Evolutionary conservation across 2,113 vertebrate species (phyloP), one percentile per base, ranked within the genome.

Genomic region (Nibea coibor): DNA sequence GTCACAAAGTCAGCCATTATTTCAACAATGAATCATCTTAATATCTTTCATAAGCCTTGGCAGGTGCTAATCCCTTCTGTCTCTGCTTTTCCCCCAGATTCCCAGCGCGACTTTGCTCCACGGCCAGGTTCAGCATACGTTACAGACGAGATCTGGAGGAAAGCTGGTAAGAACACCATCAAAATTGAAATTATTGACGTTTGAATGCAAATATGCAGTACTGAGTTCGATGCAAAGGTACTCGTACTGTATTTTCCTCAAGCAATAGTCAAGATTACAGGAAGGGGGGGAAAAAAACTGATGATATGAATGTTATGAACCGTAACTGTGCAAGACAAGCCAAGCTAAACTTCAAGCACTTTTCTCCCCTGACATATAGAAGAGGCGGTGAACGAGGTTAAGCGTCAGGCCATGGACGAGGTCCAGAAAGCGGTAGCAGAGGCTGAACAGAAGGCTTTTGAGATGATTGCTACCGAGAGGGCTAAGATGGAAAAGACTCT

Each of bases 361-460:
- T 14, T 10, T 39, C 5, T 0, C 0, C 12, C n/a, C 14, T 31
- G 4, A 69, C 81, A 17, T 86, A 53, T 89, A 99, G 98, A 99
- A 94, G 98, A 99, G 87, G 98, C 98, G 0, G 98, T 99, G 93
- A 99, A 99, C 19, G 98, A 99, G 89, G 98, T 99, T 92, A 99
- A 99, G 93, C 96, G 98, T 4, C 98, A 99, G 95, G 98, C 98
- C 80, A 98, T 99, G 97, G 97, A 98, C 0, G 98, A 99, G 94
- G 97, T 99, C 57, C 98, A 99, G 94, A 99, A 99, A 75, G 98
- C 98, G 0, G 98, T 99, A 42, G 97, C 98, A 0, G 98, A 99
- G 88, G 97, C 98, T 0, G 98, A 99, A 88, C 97, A 99, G 94
- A 99, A 99, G 93, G 98, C 98, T 0, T 99, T 98, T 6, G 98